Conservation (phyloP, 2,888 invertebrate species). For the Drosophila emarginata region DNA sequence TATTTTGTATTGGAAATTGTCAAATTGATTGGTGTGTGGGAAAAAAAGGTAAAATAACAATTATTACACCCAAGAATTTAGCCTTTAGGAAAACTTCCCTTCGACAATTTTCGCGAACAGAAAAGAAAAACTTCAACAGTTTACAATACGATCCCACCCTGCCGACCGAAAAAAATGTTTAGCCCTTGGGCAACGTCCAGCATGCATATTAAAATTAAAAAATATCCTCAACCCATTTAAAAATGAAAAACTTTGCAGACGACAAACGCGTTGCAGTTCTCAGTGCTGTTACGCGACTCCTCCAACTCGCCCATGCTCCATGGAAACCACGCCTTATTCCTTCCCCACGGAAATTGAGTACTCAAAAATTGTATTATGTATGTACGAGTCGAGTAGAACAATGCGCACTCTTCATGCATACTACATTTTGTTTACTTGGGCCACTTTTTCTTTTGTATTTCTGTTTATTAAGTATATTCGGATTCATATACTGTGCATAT, state of each 20-base stretch:
- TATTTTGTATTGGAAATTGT: not conserved
- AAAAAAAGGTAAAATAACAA: not conserved
- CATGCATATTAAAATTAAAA: constrained; percentile 50
- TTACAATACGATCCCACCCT: not conserved
- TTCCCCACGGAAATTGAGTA: constrained; percentile 2
- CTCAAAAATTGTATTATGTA: constrained; percentile 21
- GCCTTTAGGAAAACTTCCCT: not conserved
- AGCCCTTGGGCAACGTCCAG: constrained; percentile 28
- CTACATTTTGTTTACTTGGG: constrained; percentile 53
- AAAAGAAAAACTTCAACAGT: constrained; percentile 7
- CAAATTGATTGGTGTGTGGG: not conserved
- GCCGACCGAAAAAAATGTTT: constrained; percentile 18
- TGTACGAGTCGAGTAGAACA: constrained; percentile 3
- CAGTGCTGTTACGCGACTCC: constrained; percentile 33
- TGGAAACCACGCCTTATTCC: not conserved
- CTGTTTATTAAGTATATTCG: constrained; percentile 56
- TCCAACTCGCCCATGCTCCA: constrained; percentile 13
- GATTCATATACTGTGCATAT: constrained; percentile 28
- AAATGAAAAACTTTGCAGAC: constrained; percentile 13
- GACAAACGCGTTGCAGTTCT: constrained; percentile 36
- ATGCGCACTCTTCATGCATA: constrained; percentile 40
- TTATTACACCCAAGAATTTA: not conserved
- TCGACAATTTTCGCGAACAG: not conserved
- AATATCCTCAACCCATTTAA: constrained; percentile 28
- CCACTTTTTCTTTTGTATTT: constrained; percentile 50